Conservation (phyloP, 2,113 vertebrate genomes). For the Illadopsis cleaveri region DNA sequence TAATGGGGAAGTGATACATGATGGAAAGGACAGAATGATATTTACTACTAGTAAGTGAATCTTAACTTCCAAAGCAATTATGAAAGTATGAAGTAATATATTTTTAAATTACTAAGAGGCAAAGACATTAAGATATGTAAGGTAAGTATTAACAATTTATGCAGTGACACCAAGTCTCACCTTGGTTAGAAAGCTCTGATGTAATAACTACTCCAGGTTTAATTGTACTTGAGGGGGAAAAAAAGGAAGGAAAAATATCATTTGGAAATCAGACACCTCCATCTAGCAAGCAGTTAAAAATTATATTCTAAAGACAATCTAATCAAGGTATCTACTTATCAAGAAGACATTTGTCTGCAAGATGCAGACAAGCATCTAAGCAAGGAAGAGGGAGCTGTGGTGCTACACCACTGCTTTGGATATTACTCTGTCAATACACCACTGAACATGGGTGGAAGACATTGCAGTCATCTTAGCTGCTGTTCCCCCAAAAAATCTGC, state of each 20-base stretch:
- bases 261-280: background rate
- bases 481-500: fast-evolving
- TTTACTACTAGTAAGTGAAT: background rate
- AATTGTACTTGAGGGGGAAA: background rate
- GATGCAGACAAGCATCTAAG: background rate
- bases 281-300: background rate
- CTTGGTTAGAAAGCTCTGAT: background rate
- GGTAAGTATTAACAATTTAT: background rate
- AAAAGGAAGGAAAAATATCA: background rate
- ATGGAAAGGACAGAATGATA: background rate
- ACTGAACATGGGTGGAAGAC: background rate
- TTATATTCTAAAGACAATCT: background rate
- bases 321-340: background rate
- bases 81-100: background rate
- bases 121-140: background rate
- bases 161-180: background rate
- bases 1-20: background rate
- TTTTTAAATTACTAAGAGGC: background rate
- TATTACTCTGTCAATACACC: background rate
- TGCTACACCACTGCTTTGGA: background rate
- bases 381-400: background rate
- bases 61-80: background rate
- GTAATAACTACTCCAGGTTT: background rate
- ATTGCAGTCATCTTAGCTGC: background rate
- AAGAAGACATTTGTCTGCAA: background rate